Evolutionary conservation across 2,113 vertebrate species (phyloP).

Genomic region (Ceyx margarethae): DNA sequence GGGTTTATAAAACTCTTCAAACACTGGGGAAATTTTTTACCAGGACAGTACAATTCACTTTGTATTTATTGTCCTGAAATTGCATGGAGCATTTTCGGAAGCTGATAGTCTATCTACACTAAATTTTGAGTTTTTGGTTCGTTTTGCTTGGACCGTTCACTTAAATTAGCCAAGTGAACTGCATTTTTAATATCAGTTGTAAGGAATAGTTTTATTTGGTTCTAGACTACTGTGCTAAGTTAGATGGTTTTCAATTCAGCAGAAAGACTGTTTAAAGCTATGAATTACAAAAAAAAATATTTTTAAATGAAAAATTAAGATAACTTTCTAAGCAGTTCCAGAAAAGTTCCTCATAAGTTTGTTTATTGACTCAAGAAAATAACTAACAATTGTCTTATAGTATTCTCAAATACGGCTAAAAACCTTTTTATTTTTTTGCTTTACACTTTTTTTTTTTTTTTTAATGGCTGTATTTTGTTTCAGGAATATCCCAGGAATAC

Average conservation of each 20-base stretch:
- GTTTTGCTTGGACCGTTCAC: background rate
- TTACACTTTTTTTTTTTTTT: background rate
- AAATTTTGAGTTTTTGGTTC: background rate
- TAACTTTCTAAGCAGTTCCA: background rate
- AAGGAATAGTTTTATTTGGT: background rate
- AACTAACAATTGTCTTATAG: background rate
- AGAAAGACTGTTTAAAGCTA: background rate
- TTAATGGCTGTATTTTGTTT: background rate
- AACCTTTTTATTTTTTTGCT: background rate
- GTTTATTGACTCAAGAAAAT: background rate
- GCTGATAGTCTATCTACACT: background rate
- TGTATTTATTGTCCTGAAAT: background rate
- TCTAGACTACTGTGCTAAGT: background rate
- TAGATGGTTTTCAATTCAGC: background rate
- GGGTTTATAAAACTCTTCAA: background rate
- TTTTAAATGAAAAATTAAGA: background rate
- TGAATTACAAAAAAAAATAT: background rate
- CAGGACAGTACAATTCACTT: background rate
- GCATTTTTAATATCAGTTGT: background rate
- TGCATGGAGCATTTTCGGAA: background rate
- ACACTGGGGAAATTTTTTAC: background rate
- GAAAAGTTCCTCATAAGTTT: background rate
- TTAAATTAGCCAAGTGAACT: background rate
- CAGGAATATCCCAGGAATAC: background rate
- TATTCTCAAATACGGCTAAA: background rate